phyloP scores from a whole-genome alignment of 2,888 invertebrate species.

The Aleiodes alternator region DNA sequence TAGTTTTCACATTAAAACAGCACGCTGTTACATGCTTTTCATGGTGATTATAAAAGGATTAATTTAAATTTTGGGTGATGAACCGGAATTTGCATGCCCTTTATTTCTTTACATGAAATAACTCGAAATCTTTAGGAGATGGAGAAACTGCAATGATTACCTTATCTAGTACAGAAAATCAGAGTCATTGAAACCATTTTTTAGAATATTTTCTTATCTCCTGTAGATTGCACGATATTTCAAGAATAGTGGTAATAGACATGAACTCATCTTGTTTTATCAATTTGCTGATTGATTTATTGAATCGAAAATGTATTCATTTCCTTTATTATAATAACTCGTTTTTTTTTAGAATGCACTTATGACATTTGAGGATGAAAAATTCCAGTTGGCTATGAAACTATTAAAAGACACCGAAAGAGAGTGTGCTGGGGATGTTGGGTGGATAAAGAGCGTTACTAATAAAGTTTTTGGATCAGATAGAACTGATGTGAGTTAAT shows the following conservation, averaged over 20 bases:
- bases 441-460: constrained; percentile 79
- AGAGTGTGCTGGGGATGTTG: constrained; percentile 77
- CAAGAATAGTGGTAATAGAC: background rate
- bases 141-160: background rate
- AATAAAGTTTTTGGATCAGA: constrained; percentile 75
- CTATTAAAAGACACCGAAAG: constrained; percentile 80
- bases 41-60: constrained; percentile 70
- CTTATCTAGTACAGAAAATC: background rate
- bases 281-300: too few relatives aligned
- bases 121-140: too few relatives aligned
- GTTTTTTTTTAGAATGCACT: constrained; percentile 79
- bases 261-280: background rate
- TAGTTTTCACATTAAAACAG: constrained; percentile 76
- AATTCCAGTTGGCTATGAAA: constrained; percentile 78
- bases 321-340: background rate
- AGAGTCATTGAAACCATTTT: background rate
- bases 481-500: constrained; percentile 59
- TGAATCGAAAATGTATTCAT: too few relatives aligned
- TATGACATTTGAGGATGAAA: constrained; percentile 84
- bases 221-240: background rate
- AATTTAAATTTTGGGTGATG: background rate
- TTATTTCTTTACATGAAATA: too few relatives aligned
- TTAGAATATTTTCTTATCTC: background rate
- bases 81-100: background rate
- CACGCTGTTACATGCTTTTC: constrained; percentile 76